Percentiles rank a stretch among this genome's conserved stretches.
Conservation (phyloP, 1,140 invertebrate genomes). For the Thalassaphorura encarpata region DNA sequence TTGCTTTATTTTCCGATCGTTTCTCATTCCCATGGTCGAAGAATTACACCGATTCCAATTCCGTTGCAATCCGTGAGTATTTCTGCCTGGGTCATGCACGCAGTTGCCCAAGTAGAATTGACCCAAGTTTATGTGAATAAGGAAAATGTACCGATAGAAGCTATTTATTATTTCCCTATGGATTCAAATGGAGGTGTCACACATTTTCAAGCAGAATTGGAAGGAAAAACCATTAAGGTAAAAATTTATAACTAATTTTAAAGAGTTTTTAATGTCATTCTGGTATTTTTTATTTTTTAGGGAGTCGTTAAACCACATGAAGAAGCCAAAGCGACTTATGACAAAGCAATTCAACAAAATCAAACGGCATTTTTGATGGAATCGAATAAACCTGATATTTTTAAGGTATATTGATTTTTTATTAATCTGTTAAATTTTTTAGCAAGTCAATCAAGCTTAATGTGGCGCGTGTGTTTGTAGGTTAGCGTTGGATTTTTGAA, state of each 20-base stretch:
- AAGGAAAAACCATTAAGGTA: slow-evolving; percentile 21
- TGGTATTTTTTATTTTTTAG: not conserved
- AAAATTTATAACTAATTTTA: too few species aligned
- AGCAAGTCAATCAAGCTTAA: not conserved
- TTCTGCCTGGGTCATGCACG: slow-evolving; percentile 16
- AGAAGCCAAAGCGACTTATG: slow-evolving; percentile 40
- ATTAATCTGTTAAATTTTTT: not conserved
- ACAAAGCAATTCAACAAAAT: slow-evolving; percentile 40
- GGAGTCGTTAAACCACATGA: slow-evolving; percentile 44
- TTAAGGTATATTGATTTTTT: slow-evolving; percentile 25
- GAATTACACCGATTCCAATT: slow-evolving; percentile 9
- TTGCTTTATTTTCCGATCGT: too few species aligned
- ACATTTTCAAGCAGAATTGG: slow-evolving; percentile 26
- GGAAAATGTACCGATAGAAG: slow-evolving; percentile 20
- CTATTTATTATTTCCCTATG: slow-evolving; percentile 22
- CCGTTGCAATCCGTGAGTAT: slow-evolving; percentile 11
- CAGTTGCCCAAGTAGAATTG: slow-evolving; percentile 18
- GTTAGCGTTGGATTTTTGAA: slow-evolving; percentile 41
- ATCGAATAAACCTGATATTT: slow-evolving; percentile 38
- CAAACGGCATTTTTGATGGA: slow-evolving; percentile 45
- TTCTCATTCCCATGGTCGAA: not conserved
- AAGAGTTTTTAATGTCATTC: too few species aligned
- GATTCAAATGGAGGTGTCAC: slow-evolving; percentile 20
- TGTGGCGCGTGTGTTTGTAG: slow-evolving; percentile 12
- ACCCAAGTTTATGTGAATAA: slow-evolving; percentile 23